Conservation (phyloP, 2,797 vertebrate species). For the Vireo griseus region DNA sequence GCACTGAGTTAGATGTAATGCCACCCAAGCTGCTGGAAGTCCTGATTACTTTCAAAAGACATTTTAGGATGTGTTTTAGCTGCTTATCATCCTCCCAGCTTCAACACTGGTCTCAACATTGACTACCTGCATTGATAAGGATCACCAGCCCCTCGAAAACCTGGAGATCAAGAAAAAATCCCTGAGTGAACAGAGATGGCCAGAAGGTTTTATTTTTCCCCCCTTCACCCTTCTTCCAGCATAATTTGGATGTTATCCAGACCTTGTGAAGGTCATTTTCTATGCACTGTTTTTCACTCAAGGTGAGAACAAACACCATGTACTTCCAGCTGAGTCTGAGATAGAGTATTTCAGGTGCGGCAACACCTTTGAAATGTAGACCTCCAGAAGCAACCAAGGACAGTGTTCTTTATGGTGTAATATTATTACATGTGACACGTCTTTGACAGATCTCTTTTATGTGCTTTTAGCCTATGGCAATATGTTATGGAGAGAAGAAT, state of each 20-base stretch:
- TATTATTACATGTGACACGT: constrained; percentile 32
- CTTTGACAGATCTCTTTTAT: constrained; percentile 18
- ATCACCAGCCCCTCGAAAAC: fast-evolving
- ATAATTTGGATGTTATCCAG: not conserved
- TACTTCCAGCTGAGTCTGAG: not conserved
- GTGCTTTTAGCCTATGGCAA: constrained; percentile 35
- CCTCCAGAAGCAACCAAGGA: not conserved
- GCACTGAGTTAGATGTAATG: not conserved
- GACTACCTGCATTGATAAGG: not conserved
- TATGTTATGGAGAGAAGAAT: constrained; percentile 13
- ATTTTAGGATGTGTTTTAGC: not conserved
- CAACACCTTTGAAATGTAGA: not conserved
- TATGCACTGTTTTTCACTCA: not conserved
- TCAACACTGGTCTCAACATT: not conserved
- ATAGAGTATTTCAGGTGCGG: not conserved
- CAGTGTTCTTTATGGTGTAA: not conserved
- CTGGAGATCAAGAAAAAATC: not conserved
- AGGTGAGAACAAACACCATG: not conserved
- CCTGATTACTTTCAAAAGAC: not conserved
- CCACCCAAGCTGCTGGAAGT: not conserved
- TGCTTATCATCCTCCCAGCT: not conserved
- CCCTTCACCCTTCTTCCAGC: not conserved
- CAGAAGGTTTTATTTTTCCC: not conserved
- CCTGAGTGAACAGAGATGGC: not conserved
- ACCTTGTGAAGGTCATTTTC: not conserved